Percentiles rank a stretch among this genome's conserved stretches.
These are phyloP conservation scores for Dioctria rufipes DNA, from an alignment of 2,888 invertebrate genomes.

Conservation along the genomic window DNA sequence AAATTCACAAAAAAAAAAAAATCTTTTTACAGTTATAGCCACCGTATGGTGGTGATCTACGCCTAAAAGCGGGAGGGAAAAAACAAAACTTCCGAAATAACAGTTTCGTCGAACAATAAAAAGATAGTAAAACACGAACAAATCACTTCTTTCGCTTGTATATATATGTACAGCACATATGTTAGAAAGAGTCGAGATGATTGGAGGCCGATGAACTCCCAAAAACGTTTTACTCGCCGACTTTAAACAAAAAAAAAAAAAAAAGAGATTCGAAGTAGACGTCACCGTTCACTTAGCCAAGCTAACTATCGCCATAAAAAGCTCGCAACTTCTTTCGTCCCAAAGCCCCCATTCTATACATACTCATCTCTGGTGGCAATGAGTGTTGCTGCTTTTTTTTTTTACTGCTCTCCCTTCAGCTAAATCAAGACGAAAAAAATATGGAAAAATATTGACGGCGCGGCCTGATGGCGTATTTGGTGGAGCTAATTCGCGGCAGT, in stretches of 20 bases:
- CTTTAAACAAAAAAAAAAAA: background rate
- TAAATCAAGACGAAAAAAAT: background rate
- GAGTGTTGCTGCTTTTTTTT: background rate
- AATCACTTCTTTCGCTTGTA: background rate
- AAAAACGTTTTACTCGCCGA: background rate
- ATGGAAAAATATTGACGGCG: background rate
- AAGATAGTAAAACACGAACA: conserved; percentile 44
- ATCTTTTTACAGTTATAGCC: conserved; percentile 43
- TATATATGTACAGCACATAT: background rate
- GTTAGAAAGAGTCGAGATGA: conserved; percentile 32
- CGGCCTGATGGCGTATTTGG: background rate
- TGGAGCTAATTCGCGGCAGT: conserved; percentile 1
- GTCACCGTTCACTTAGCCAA: background rate
- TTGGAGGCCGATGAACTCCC: conserved; percentile 16
- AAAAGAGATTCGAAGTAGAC: background rate
- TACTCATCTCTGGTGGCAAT: too few relatives aligned
- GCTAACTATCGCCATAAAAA: background rate
- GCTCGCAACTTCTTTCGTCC: background rate
- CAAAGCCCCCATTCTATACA: background rate
- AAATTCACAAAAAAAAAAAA: conserved; percentile 8
- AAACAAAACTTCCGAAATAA: conserved; percentile 43
- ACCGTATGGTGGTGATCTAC: conserved; percentile 43
- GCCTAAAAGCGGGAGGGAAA: conserved; percentile 8
- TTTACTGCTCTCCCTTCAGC: background rate
- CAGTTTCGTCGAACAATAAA: conserved; percentile 43